Conservation (phyloP, 2,113 vertebrate genomes). For the Lasiurus cinereus region DNA sequence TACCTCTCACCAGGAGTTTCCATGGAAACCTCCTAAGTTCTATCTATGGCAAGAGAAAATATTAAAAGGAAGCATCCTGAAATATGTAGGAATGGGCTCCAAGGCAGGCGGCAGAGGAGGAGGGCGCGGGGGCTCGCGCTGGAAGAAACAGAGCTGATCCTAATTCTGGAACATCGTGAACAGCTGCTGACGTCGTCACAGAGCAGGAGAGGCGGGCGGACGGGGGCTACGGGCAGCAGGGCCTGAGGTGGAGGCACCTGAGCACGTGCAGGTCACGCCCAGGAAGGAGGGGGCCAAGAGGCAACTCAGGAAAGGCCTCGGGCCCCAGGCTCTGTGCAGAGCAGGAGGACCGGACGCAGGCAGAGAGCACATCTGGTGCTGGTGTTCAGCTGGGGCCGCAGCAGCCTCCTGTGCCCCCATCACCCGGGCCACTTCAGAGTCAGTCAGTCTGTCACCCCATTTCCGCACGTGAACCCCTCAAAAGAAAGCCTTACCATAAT, state of each 20-base stretch:
- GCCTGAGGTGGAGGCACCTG: not conserved
- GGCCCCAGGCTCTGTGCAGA: not conserved
- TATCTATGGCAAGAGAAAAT: conserved; percentile 81
- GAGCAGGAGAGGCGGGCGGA: not conserved
- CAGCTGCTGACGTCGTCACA: not conserved
- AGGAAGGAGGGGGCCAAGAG: not conserved
- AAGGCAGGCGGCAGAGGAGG: conserved; percentile 78
- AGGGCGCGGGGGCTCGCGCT: conserved; percentile 17
- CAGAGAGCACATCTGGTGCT: not conserved
- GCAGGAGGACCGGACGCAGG: too few relatives aligned
- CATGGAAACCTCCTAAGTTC: conserved; percentile 86
- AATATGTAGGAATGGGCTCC: conserved; percentile 83
- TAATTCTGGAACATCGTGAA: conserved; percentile 8
- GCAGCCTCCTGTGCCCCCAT: not conserved
- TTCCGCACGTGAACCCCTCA: not conserved
- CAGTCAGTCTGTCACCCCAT: not conserved
- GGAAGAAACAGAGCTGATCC: conserved; percentile 64
- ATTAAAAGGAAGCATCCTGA: conserved; percentile 71
- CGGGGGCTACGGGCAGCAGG: not conserved
- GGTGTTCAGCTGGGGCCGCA: not conserved
- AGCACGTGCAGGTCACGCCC: not conserved
- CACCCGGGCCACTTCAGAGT: not conserved
- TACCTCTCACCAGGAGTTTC: conserved; percentile 81
- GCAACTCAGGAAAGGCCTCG: not conserved
- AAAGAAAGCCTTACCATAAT: not conserved